phyloP scores from a whole-genome alignment of 2,113 vertebrate genomes.

The Alces alces region DNA sequence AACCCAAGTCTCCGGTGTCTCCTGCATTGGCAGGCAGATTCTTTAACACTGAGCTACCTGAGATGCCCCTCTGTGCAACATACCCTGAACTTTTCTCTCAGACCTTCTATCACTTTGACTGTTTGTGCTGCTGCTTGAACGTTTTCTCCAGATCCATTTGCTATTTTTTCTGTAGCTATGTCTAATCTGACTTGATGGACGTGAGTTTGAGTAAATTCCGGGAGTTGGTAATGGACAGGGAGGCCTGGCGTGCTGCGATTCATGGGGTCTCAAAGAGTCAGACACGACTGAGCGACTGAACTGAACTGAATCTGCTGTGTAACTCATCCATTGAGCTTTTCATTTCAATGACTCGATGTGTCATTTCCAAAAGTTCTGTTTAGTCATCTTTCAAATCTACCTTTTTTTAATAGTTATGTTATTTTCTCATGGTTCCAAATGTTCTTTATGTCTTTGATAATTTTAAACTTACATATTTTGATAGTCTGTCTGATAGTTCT shows the following conservation, averaged over 20 bases:
- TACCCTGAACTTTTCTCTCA: not conserved
- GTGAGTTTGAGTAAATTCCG: too few species aligned
- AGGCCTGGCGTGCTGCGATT: too few species aligned
- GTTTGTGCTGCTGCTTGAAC: not conserved
- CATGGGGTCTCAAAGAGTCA: too few species aligned
- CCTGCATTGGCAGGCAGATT: not conserved
- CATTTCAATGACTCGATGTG: not conserved
- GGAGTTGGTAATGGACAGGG: too few species aligned
- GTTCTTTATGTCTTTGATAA: not conserved
- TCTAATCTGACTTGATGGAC: not conserved
- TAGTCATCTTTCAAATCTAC: not conserved
- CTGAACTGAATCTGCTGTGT: not conserved
- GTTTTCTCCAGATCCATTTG: not conserved
- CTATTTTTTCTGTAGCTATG: not conserved
- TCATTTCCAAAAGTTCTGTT: not conserved
- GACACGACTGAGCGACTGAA: too few species aligned
- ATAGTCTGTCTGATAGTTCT: not conserved
- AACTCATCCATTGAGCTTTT: not conserved
- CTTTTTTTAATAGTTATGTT: not conserved
- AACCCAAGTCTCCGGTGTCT: not conserved
- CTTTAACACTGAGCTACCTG: not conserved
- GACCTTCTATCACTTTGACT: not conserved
- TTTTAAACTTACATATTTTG: not conserved
- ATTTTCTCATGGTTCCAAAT: not conserved
- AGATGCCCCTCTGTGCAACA: not conserved